Base-by-base conservation (phyloP, 2,888 invertebrate species). In the Lissocephala sabroskyi region DNA sequence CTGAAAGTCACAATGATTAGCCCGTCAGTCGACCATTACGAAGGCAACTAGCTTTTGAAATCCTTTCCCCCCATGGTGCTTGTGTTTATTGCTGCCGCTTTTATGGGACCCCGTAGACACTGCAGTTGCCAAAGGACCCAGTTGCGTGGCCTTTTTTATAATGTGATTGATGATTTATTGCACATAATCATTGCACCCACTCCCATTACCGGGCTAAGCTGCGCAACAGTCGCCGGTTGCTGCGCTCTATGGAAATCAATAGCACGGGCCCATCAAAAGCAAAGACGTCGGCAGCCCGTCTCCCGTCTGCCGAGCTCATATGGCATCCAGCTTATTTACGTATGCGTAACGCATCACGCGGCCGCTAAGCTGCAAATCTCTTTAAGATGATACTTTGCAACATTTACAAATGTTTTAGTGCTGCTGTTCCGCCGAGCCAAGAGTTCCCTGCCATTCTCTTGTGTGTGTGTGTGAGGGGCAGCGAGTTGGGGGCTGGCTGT, bases 341-440 rank as follows among this genome's bases (percentile, higher is more conserved):
- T 77, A 80, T 80, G 79, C 79, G 66, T 64, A 59, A 74, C 80
- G 75, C 68, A 79, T 77, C 59, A 49, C 62, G 62, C 53, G 78
- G 78, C 68, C 78, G 81, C 81, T 79, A 80, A 80, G 81, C 81
- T 81, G 81, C 80, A 80, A 80, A 81, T 81, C 81, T 77, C 78
- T 80, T 73, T 81, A 81, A 79, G 80, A 80, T 77, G 80, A 80
- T 79, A 79, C 76, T 71, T 63, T 64, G 61, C 77, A 79, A 65
- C 78, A 73, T 79, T 76, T 78, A 76, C 76, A 78, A 73, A 65
- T 74, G 78, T 79, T 74, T 70, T 73, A 65, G 73, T 67, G 65
- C 52, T 49, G 43, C 36, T 49, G 4, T 7, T 30, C 6, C 6
- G 23, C 23, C 23, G 3, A 10, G 3, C 30, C 10, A 10, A 30